Base-by-base conservation (phyloP, 2,113 vertebrate genomes). In the Aplodontia rufa region DNA sequence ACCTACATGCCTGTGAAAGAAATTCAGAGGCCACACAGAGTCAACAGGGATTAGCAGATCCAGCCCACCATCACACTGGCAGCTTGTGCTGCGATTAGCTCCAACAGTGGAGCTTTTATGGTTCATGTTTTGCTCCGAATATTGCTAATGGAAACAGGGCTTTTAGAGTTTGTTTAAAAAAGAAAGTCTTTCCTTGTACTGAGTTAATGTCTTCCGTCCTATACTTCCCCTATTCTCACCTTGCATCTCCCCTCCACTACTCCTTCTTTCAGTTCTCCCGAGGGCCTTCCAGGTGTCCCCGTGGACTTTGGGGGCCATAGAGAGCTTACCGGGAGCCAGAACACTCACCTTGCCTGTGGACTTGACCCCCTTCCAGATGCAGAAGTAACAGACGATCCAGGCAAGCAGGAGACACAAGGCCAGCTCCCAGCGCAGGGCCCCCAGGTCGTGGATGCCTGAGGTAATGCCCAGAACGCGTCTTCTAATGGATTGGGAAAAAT, bases 361-460 rank as follows among this genome's bases (percentile, higher is more conserved):
- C 97, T 99, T 99, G 95, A 99, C 98, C 16, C 99, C 99, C 97
- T 99, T 99, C 99, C 99, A 99, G 92, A 99, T 99, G 98, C 99
- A 99, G 97, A 99, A 99, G 98, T 99, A 99, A 86, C 99, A 99
- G 97, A 99, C 98, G 97, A 99, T 96, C 99, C 99, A 99, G 0
- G 99, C 99, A 0, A 99, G 97, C 88, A 99, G 53, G 47, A 99
- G 99, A 97, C 99, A 99, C 58, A 99, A 96, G 13, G 98, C 99
- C 97, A 99, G 97, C 97, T 99, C 99, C 99, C 99, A 99, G 95
- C 99, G 99, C 95, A 99, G 97, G 55, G 98, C 97, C 6, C 99
- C 99, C 89, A 99, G 97, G 32, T 98, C 94, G 3, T 99, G 98
- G 83, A 99, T 98, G n/a, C 97, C 99, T 0, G 98, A 94, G 0